A percentile compares a stretch with the other conserved stretches of the same genome.
These are phyloP conservation scores for Prolemur simus DNA, from an alignment of 2,113 vertebrate species.

Conservation along the genomic window DNA sequence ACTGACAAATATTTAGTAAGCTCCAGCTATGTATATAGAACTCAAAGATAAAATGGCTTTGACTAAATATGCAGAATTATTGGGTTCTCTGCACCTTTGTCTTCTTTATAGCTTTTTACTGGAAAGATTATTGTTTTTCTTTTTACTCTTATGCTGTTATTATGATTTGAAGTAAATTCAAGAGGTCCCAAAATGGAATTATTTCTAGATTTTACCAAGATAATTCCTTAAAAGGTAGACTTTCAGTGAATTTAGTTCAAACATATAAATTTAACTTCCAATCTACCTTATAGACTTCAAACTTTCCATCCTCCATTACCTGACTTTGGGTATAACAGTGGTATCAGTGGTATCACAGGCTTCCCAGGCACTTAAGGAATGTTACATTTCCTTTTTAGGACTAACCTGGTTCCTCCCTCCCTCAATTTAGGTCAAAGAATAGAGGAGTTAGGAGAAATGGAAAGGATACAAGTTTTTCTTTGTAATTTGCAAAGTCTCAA, in stretches of 20 bases:
- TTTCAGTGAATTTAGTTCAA: not conserved
- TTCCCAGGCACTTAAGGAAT: not conserved
- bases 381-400: not conserved
- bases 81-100: not conserved
- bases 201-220: not conserved
- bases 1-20: not conserved
- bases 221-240: not conserved
- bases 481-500: not conserved
- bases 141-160: not conserved
- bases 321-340: not conserved
- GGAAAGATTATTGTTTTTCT: not conserved
- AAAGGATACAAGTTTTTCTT: not conserved
- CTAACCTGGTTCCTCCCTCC: not conserved
- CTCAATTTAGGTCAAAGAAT: not conserved
- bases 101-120: not conserved
- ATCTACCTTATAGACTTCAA: not conserved
- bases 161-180: not conserved
- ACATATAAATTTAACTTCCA: not conserved
- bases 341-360: not conserved
- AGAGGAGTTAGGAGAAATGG: not conserved
- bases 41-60: not conserved
- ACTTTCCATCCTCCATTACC: not conserved
- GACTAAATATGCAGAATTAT: not conserved
- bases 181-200: not conserved
- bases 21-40: not conserved